Percentiles rank a stretch among this genome's conserved stretches.
These are phyloP conservation scores for Gymnocypris eckloni DNA, from an alignment of 2,797 vertebrate genomes.

Conservation along the genomic window DNA sequence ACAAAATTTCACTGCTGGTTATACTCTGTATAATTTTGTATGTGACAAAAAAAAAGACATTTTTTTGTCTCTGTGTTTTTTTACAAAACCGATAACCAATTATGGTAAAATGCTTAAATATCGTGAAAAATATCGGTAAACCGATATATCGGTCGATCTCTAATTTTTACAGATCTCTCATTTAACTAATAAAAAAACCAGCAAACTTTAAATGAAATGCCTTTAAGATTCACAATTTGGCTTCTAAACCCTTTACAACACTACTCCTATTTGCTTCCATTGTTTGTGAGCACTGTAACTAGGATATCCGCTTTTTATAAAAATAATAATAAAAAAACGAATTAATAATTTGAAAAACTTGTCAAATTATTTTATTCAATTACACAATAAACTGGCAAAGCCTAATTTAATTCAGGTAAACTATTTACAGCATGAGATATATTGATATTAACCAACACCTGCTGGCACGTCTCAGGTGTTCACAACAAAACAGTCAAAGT, in stretches of 20 bases:
- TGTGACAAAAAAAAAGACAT: too few relatives aligned
- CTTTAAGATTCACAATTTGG: background rate
- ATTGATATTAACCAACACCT: background rate
- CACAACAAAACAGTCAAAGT: too few relatives aligned
- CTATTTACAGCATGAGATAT: background rate
- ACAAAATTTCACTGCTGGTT: too few relatives aligned
- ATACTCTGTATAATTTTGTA: too few relatives aligned
- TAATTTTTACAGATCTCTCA: background rate
- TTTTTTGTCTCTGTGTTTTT: too few relatives aligned
- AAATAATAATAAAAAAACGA: too few relatives aligned
- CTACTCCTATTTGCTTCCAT: background rate
- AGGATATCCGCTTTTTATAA: background rate
- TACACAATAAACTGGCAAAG: background rate
- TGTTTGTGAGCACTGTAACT: background rate
- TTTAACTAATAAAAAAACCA: background rate
- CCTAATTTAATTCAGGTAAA: background rate
- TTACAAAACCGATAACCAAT: too few relatives aligned
- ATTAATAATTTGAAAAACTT: too few relatives aligned
- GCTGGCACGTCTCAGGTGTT: background rate
- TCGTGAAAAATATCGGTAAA: too few relatives aligned
- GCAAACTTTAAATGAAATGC: background rate
- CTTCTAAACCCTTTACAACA: background rate
- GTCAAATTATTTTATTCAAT: background rate
- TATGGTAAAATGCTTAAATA: too few relatives aligned
- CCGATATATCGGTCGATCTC: too few relatives aligned